A percentile compares a stretch with the other conserved stretches of the same genome.
phyloP scores from a whole-genome alignment of 1,140 invertebrate species.

The Brachionus rotundiformis region DNA sequence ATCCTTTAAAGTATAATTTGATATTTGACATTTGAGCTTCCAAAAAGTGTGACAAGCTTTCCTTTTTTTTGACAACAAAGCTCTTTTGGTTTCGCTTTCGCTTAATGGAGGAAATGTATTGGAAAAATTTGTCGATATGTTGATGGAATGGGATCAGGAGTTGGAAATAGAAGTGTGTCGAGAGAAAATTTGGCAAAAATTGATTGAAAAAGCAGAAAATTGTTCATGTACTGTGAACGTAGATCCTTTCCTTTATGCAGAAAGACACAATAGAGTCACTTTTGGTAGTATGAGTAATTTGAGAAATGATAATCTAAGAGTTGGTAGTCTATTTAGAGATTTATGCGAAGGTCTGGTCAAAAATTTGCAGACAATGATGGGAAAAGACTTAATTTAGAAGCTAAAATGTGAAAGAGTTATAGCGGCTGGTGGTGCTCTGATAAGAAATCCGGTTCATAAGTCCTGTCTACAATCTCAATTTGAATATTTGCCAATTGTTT shows the following conservation, averaged over 20 bases:
- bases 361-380: slow-evolving; percentile 70
- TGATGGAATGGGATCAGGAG: slow-evolving; percentile 78
- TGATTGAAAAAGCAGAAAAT: slow-evolving; percentile 69
- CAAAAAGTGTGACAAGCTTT: slow-evolving; percentile 64
- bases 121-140: slow-evolving; percentile 76
- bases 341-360: slow-evolving; percentile 77
- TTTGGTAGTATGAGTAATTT: slow-evolving; percentile 72
- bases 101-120: slow-evolving; percentile 84
- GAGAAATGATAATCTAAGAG: slow-evolving; percentile 70
- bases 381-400: slow-evolving; percentile 50
- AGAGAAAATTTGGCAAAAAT: slow-evolving; percentile 76
- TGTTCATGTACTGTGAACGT: slow-evolving; percentile 57
- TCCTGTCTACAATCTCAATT: neutral
- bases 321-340: slow-evolving; percentile 73
- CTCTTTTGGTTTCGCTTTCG: slow-evolving; percentile 79
- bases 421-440: slow-evolving; percentile 33
- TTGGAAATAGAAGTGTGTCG: slow-evolving; percentile 67
- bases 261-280: slow-evolving; percentile 73
- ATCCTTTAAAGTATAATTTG: no score
- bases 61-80: slow-evolving; percentile 77
- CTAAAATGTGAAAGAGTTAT: slow-evolving; percentile 34
- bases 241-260: slow-evolving; percentile 74
- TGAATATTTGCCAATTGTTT: neutral
- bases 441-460: neutral
- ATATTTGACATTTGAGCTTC: slow-evolving; percentile 8